Base-by-base conservation (phyloP, 2,113 vertebrate genomes). In the Ascaphus truei region DNA sequence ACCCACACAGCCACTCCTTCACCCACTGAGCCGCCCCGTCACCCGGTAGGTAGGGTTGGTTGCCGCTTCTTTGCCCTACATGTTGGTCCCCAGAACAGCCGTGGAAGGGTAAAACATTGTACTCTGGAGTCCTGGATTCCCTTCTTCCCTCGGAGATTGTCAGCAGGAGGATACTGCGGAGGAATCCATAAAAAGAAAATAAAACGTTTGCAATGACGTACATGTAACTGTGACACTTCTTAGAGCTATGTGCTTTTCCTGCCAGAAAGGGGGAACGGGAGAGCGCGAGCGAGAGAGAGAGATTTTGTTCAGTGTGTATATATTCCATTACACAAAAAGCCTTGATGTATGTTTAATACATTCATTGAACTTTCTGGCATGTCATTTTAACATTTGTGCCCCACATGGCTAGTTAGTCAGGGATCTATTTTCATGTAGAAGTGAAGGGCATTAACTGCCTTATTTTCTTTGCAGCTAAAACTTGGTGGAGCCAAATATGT, bases 391-490 rank as follows among this genome's bases (percentile, higher is more conserved):
- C 29, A 45, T 68, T 58, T 81, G 30, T 72, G 63, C 76, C 74
- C 6, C 0, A 59, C 62, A 59, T 67, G 63, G 73, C 74, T 82
- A 76, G 9, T 56, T 22, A 23, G 23, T 25, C 61, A 18, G 63
- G 11, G 66, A 62, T 72, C 78, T 73, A 79, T 79, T 29, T 37
- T 52, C 15, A 18, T 37, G 25, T 53, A 26, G 48, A 41, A 53
- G 30, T 30, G 34, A 62, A 0, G 77, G 73, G 79, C 84, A 75
- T 77, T 80, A 80, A 77, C 77, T 29, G 72, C 72, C 62, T 86
- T 83, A 81, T 85, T 88, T 84, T 80, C 78, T 79, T 85, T 83
- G 72, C 77, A 85, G 83, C 85, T 85, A 82, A 90, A 88, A 84
- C 77, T 74, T 81, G 81, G 77, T 65, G 88, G 86, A 92, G 85